A percentile compares a stretch with the other conserved stretches of the same genome.
phyloP scores from a whole-genome alignment of 2,797 vertebrate genomes.

The Poliocrania exsul region DNA sequence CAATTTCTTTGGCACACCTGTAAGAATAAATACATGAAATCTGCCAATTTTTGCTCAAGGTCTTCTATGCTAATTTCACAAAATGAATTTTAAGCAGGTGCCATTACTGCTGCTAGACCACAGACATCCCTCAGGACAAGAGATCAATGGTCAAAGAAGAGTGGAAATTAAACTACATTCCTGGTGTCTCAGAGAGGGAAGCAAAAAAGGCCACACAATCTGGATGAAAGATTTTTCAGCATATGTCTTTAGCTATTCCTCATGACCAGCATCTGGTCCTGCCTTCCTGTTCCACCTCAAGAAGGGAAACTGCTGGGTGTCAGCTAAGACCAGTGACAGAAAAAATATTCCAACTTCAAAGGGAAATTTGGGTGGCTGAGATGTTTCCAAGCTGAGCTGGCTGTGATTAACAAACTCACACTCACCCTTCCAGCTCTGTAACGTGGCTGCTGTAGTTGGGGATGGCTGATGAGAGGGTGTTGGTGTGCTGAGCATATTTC shows the following conservation, averaged over 20 bases:
- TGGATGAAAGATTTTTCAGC: background rate
- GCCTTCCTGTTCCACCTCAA: background rate
- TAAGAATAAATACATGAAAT: background rate
- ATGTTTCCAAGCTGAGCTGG: background rate
- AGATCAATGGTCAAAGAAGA: background rate
- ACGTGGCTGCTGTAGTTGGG: fast-evolving
- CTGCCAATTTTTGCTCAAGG: background rate
- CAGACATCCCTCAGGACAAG: background rate
- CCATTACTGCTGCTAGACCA: background rate
- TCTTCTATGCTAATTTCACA: background rate
- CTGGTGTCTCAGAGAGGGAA: background rate
- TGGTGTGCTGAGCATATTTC: fast-evolving
- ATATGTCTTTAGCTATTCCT: background rate
- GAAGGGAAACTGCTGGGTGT: background rate
- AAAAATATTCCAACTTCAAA: background rate
- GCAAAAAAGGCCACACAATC: background rate
- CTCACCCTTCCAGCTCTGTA: background rate
- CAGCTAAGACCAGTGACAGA: background rate
- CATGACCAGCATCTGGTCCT: background rate
- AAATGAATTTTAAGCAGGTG: background rate
- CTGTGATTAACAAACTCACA: background rate
- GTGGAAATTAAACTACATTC: background rate
- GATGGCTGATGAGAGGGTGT: background rate
- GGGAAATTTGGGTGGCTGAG: background rate
- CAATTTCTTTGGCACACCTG: background rate